Conservation (phyloP, 1,140 invertebrate species). For the Drosophila azteca region DNA sequence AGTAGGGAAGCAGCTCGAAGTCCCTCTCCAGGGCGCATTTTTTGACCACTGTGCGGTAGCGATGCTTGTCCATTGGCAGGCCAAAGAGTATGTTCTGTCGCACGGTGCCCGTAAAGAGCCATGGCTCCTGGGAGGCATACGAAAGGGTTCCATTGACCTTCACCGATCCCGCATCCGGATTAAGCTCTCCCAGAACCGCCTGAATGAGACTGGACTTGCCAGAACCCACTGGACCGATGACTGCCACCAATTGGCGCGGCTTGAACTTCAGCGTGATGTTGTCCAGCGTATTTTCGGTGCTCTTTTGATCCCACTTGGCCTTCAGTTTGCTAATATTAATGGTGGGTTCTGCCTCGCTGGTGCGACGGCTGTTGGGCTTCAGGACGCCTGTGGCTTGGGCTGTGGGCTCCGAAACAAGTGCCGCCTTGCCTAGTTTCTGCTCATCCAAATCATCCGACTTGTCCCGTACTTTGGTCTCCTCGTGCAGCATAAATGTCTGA, state of each 20-base stretch:
- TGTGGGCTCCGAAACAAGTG: slow-evolving; percentile 41
- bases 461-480: slow-evolving; percentile 85
- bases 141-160: slow-evolving; percentile 90
- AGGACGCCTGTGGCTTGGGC: slow-evolving; percentile 57
- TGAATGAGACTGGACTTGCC: slow-evolving; percentile 93
- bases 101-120: slow-evolving; percentile 92
- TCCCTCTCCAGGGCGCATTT: slow-evolving; percentile 91
- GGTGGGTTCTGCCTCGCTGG: slow-evolving; percentile 50
- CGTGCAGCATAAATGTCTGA: slow-evolving; percentile 88
- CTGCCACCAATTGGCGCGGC: slow-evolving; percentile 87
- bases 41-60: slow-evolving; percentile 90
- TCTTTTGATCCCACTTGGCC: slow-evolving; percentile 75
- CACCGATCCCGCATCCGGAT: slow-evolving; percentile 87
- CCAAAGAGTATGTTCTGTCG: slow-evolving; percentile 97
- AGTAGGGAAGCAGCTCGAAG: slow-evolving; percentile 89
- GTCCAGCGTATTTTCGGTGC: slow-evolving; percentile 85
- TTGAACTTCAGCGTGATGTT: slow-evolving; percentile 87
- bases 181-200: slow-evolving; percentile 91
- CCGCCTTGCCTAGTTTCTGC: slow-evolving; percentile 47
- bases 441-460: slow-evolving; percentile 69
- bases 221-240: slow-evolving; percentile 90
- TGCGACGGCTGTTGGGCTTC: slow-evolving; percentile 54
- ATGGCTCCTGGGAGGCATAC: slow-evolving; percentile 96
- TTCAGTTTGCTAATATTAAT: slow-evolving; percentile 72
- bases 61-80: slow-evolving; percentile 88